phyloP scores from a whole-genome alignment of 2,113 vertebrate genomes.

The Salvelinus namaycush region DNA sequence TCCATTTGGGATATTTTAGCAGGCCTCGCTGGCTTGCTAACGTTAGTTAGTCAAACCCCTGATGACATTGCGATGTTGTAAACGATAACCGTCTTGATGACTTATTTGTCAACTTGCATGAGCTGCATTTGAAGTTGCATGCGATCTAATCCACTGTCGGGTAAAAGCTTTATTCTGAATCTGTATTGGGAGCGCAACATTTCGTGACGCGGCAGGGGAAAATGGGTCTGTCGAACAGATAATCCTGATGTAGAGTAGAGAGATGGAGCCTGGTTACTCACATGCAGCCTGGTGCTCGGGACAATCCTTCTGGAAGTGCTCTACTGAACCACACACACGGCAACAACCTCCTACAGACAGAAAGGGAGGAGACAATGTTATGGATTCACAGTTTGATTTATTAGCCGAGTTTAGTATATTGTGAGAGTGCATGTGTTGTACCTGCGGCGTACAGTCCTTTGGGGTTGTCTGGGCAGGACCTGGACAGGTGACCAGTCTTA shows the following conservation, averaged over 20 bases:
- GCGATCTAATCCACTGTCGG: too few relatives aligned
- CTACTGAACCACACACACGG: constrained; percentile 91
- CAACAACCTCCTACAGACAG: constrained; percentile 85
- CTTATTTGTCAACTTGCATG: too few relatives aligned
- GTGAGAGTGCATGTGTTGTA: constrained; percentile 45
- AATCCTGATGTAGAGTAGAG: neutral
- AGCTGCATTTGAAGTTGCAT: too few relatives aligned
- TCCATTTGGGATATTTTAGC: too few relatives aligned
- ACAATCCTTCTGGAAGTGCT: constrained; percentile 93
- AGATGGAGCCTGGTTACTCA: constrained; percentile 59
- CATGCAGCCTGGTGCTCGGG: constrained; percentile 83
- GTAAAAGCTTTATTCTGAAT: too few relatives aligned
- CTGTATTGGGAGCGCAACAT: too few relatives aligned
- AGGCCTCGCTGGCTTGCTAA: too few relatives aligned
- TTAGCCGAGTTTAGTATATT: neutral
- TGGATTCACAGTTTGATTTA: too few relatives aligned
- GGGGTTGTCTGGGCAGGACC: constrained; percentile 91
- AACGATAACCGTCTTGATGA: too few relatives aligned
- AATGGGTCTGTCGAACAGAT: neutral
- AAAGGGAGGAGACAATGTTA: neutral
- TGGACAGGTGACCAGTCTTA: constrained; percentile 89
- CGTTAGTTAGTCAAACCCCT: too few relatives aligned
- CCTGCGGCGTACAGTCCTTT: constrained; percentile 93
- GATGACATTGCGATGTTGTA: too few relatives aligned
- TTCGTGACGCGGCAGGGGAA: too few relatives aligned